These are phyloP conservation scores for Apis mellifera DNA, from an alignment of 1,140 invertebrate species.

Conservation along the genomic window Amel_HAv3.1 CM009940.2:2509001-2509500, in stretches of 20 bases:
- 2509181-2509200: neutral
- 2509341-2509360: neutral
- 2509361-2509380: neutral
- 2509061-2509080: conserved; percentile 7
- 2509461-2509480: conserved; percentile 16
- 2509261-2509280: neutral
- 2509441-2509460: conserved; percentile 28
- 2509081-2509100: conserved; percentile 10
- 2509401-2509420: neutral
- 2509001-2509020: neutral
- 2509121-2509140: neutral
- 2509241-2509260: neutral
- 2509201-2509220: no score
- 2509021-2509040: neutral
- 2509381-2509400: neutral
- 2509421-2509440: conserved; percentile 30
- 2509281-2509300: conserved; percentile 1
- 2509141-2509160: neutral
- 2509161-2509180: neutral
- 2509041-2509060: conserved; percentile 13
- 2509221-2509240: neutral
- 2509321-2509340: neutral
- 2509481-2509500: conserved; percentile 41
- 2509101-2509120: conserved; percentile 14
- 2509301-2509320: neutral